Conservation (phyloP, 1,140 invertebrate species). For the Drosophila baimaii region DNA sequence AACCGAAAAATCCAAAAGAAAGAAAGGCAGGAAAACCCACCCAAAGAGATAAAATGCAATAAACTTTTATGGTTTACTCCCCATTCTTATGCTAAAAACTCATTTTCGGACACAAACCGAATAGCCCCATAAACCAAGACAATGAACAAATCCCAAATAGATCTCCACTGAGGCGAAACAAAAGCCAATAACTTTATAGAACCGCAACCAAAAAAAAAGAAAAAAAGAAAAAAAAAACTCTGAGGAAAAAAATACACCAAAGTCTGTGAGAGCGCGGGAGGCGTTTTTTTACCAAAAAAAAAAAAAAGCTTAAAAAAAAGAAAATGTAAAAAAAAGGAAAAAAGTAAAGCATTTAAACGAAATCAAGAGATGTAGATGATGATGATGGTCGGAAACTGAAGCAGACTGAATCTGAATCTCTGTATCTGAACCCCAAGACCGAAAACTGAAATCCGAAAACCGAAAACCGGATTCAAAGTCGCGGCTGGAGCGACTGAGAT, state of each 20-base stretch:
- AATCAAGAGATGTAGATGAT: slow-evolving; percentile 73
- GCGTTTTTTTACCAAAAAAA: slow-evolving; percentile 62
- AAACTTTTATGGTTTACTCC: slow-evolving; percentile 57
- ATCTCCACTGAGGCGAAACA: slow-evolving; percentile 58
- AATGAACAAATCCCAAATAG: slow-evolving; percentile 58
- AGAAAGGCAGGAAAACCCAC: slow-evolving; percentile 52
- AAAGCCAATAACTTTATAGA: slow-evolving; percentile 77
- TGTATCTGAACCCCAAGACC: slow-evolving; percentile 48
- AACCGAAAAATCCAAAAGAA: slow-evolving; percentile 29
- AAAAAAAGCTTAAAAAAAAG: slow-evolving; percentile 18
- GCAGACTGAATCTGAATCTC: slow-evolving; percentile 26
- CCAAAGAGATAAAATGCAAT: slow-evolving; percentile 63
- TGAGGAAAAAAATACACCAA: slow-evolving; percentile 2
- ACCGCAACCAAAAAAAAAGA: slow-evolving; percentile 46
- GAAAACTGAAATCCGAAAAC: slow-evolving; percentile 52
- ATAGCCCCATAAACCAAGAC: slow-evolving; percentile 71
- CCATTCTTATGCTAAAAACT: slow-evolving; percentile 77
- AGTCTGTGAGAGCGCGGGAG: slow-evolving; percentile 77
- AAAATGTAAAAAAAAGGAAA: slow-evolving; percentile 34
- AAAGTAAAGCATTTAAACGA: slow-evolving; percentile 76
- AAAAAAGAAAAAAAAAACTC: slow-evolving; percentile 8
- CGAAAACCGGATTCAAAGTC: slow-evolving; percentile 78
- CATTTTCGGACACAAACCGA: slow-evolving; percentile 46
- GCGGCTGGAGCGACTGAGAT: slow-evolving; percentile 54
- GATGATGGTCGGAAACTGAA: slow-evolving; percentile 44